phyloP scores from a whole-genome alignment of 2,888 invertebrate genomes.

The Augochlorella aurata region DNA sequence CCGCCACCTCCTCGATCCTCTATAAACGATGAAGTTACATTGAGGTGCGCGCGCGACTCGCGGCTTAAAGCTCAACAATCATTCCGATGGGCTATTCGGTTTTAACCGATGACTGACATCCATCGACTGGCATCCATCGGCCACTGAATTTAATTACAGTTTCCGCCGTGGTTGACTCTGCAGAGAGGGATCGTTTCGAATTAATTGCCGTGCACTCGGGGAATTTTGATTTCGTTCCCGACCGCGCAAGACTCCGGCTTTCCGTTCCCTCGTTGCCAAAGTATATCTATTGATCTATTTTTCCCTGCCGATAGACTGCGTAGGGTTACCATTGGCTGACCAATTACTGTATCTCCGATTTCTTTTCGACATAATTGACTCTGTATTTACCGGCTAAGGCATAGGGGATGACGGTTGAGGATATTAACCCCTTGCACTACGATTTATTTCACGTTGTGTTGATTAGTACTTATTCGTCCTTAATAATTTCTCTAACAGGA shows the following conservation, averaged over 20 bases:
- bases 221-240: conserved; percentile 7
- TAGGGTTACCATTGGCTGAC: too few relatives aligned
- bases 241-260: not conserved
- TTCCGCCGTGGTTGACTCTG: not conserved
- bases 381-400: too few relatives aligned
- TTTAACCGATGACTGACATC: conserved; percentile 16
- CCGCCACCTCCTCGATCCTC: conserved; percentile 1
- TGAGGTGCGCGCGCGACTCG: conserved; percentile 34
- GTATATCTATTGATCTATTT: not conserved
- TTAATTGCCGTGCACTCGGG: conserved; percentile 7
- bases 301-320: not conserved
- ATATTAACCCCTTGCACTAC: too few relatives aligned
- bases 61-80: conserved; percentile 54
- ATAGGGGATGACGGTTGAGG: too few relatives aligned
- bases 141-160: conserved; percentile 15
- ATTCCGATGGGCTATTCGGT: conserved; percentile 33
- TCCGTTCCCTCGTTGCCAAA: not conserved
- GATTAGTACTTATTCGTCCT: too few relatives aligned
- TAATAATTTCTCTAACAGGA: too few relatives aligned
- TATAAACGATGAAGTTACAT: conserved; percentile 51
- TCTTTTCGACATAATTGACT: too few relatives aligned
- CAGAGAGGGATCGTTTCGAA: not conserved
- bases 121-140: not conserved
- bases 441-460: too few relatives aligned
- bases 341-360: too few relatives aligned